Evolutionary conservation across 2,113 vertebrate species (phyloP).

Genomic region (Talpa occidentalis): DNA sequence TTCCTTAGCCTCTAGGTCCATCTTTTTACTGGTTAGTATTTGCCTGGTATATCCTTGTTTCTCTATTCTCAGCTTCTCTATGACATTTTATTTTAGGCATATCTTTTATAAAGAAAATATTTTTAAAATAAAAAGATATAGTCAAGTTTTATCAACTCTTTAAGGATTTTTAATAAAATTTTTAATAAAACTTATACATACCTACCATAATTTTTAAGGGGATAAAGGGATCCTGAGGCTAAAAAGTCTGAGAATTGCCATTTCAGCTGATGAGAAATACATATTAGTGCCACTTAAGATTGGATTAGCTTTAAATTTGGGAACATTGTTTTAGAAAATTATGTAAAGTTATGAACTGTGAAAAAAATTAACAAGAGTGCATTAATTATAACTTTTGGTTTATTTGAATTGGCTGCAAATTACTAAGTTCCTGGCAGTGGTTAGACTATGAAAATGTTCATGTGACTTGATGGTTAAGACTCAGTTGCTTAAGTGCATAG

Average conservation of each 20-base stretch:
- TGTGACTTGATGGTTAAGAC: not conserved
- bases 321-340: not conserved
- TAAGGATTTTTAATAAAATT: conserved; percentile 1
- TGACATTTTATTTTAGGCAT: not conserved
- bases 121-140: not conserved
- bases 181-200: not conserved
- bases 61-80: not conserved
- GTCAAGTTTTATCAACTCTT: not conserved
- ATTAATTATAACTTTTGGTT: not conserved
- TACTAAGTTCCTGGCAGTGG: not conserved
- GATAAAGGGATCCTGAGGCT: not conserved
- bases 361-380: not conserved
- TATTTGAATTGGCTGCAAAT: not conserved
- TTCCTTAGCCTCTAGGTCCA: not conserved
- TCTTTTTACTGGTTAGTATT: not conserved
- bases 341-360: not conserved
- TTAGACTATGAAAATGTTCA: not conserved
- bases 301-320: conserved; percentile 9
- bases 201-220: not conserved
- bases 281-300: not conserved
- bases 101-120: not conserved
- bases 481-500: not conserved
- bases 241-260: not conserved
- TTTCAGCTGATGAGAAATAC: not conserved
- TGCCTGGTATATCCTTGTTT: not conserved